These are phyloP conservation scores for Eupithecia pulchellata DNA, from an alignment of 2,888 invertebrate species.

Conservation along the genomic window DNA sequence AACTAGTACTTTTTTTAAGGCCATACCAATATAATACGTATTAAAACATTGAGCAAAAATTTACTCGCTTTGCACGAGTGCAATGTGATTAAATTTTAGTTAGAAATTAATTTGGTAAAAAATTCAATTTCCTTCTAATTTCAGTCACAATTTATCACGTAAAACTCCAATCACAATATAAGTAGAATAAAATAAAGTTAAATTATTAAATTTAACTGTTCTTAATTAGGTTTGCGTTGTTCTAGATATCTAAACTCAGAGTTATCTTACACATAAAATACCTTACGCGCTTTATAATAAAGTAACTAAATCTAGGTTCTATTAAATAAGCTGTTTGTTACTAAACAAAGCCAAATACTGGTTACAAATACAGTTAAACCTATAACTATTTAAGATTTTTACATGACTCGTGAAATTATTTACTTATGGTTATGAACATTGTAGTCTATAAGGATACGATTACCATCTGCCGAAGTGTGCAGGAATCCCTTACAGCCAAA, in stretches of 20 bases:
- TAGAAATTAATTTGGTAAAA: background rate
- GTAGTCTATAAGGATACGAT: background rate
- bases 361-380: background rate
- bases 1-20: no score
- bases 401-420: background rate
- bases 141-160: background rate
- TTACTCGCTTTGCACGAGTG: no score
- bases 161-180: background rate
- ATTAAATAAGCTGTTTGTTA: no score
- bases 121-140: background rate
- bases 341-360: background rate
- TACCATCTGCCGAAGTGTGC: background rate
- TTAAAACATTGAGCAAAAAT: no score
- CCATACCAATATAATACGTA: no score
- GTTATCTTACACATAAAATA: background rate
- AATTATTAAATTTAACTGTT: background rate
- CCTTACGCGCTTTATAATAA: background rate
- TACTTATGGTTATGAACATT: slow-evolving; percentile 9
- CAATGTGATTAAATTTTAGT: no score
- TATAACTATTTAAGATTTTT: background rate
- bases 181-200: background rate
- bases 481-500: slow-evolving; percentile 4
- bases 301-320: no score
- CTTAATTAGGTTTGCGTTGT: background rate
- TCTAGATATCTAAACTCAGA: background rate